Percentiles rank a stretch among this genome's conserved stretches.
Conservation (phyloP, 2,888 invertebrate species). For the Azorinus chamasolen region DNA sequence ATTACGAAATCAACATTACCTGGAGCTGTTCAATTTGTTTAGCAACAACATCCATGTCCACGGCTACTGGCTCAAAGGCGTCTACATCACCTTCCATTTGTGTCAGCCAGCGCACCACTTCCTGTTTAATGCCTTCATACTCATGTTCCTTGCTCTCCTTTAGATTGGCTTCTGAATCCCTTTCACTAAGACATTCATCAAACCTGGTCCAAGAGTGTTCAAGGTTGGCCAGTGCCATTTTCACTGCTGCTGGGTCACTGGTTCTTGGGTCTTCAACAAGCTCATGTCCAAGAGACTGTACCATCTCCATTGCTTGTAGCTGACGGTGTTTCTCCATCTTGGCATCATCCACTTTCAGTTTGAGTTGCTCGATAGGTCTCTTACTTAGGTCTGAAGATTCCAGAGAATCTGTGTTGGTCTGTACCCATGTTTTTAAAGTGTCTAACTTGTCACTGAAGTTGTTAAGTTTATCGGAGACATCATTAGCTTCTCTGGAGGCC, state of each 20-base stretch:
- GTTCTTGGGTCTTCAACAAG: constrained; percentile 81
- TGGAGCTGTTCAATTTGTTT: constrained; percentile 90
- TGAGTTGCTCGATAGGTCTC: constrained; percentile 88
- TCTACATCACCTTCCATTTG: constrained; percentile 92
- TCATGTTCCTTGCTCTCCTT: constrained; percentile 94
- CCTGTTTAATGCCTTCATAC: constrained; percentile 94
- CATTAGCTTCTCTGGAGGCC: constrained; percentile 94
- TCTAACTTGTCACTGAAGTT: constrained; percentile 88
- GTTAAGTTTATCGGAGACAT: constrained; percentile 90
- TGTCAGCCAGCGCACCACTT: constrained; percentile 94
- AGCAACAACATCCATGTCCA: constrained; percentile 94
- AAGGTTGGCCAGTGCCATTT: constrained; percentile 87
- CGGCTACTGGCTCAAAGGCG: constrained; percentile 93
- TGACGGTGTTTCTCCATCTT: constrained; percentile 72
- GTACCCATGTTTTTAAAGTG: constrained; percentile 79
- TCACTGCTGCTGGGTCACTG: constrained; percentile 79
- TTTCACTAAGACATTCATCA: constrained; percentile 93
- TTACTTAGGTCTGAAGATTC: constrained; percentile 90
- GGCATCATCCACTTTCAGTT: constrained; percentile 88
- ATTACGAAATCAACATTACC: no score
- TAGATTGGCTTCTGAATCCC: constrained; percentile 93
- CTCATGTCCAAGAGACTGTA: constrained; percentile 77
- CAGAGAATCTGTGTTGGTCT: constrained; percentile 75
- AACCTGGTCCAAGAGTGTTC: constrained; percentile 97
- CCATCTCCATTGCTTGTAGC: constrained; percentile 71